Evolutionary conservation across 2,888 invertebrate species (phyloP).

Genomic region (Nomada fabriciana): DNA sequence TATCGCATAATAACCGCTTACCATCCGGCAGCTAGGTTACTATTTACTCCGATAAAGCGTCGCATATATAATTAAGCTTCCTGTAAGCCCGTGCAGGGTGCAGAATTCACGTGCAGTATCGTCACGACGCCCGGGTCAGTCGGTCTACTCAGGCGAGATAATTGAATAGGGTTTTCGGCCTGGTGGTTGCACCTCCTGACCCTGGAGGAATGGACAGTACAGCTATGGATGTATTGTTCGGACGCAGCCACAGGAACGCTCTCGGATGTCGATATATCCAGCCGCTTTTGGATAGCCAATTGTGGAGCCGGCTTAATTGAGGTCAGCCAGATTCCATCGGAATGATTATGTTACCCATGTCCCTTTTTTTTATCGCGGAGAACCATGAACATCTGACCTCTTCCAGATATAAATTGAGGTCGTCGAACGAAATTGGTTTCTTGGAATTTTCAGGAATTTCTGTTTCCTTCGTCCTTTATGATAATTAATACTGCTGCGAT

Average conservation of each 20-base stretch:
- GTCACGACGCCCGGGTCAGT: slow-evolving; percentile 65
- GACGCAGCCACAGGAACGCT: slow-evolving; percentile 78
- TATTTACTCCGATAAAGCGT: slow-evolving; percentile 59
- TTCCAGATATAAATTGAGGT: not conserved
- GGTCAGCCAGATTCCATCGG: slow-evolving; percentile 69
- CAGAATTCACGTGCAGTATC: slow-evolving; percentile 58
- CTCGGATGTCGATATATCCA: slow-evolving; percentile 73
- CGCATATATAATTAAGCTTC: slow-evolving; percentile 66
- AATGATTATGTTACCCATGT: slow-evolving; percentile 48
- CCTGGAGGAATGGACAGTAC: slow-evolving; percentile 69
- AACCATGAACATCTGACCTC: not conserved
- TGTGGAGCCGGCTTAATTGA: slow-evolving; percentile 78
- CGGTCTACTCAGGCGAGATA: slow-evolving; percentile 77
- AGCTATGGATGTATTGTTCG: slow-evolving; percentile 76
- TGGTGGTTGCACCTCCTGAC: slow-evolving; percentile 66
- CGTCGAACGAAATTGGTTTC: not conserved
- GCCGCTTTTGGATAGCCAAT: slow-evolving; percentile 72
- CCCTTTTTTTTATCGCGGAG: not conserved
- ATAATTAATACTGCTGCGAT: too few species aligned
- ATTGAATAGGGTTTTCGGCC: slow-evolving; percentile 80
- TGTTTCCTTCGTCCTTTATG: too few species aligned
- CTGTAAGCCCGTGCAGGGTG: slow-evolving; percentile 46
- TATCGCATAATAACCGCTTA: slow-evolving; percentile 47
- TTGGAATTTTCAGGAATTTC: too few species aligned
- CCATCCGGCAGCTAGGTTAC: slow-evolving; percentile 44